phyloP scores from a whole-genome alignment of 2,797 vertebrate genomes.

The Sebastes iracundus region DNA sequence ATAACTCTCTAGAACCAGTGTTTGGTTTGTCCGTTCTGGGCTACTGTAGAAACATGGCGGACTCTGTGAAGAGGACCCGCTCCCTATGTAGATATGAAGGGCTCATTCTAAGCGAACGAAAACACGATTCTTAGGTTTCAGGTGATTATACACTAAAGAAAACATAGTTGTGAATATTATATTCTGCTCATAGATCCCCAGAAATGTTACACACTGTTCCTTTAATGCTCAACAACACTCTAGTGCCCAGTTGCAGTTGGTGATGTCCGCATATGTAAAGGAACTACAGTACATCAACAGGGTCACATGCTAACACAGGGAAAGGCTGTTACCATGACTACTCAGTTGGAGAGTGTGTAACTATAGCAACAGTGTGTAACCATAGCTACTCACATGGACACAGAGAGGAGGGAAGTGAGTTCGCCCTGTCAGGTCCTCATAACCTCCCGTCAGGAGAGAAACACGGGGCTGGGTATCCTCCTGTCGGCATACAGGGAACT shows the following conservation, averaged over 20 bases:
- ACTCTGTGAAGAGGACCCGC: too few species aligned
- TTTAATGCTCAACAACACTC: neutral
- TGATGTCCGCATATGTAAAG: neutral
- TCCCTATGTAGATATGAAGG: too few species aligned
- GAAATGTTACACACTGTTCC: neutral
- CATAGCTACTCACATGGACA: conserved; percentile 64
- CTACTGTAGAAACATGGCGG: too few species aligned
- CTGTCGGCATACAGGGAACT: conserved; percentile 21
- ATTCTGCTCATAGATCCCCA: too few species aligned
- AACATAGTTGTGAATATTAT: too few species aligned
- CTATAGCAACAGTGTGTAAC: conserved; percentile 29
- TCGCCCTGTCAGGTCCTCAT: conserved; percentile 70
- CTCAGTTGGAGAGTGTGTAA: neutral
- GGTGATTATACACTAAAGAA: too few species aligned
- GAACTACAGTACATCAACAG: neutral
- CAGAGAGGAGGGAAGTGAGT: conserved; percentile 54
- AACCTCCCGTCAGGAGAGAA: conserved; percentile 77
- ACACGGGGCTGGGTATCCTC: conserved; percentile 78
- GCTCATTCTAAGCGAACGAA: too few species aligned
- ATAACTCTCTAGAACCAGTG: too few species aligned
- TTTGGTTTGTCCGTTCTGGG: too few species aligned
- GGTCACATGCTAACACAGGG: neutral
- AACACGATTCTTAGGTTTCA: too few species aligned
- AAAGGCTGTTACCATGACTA: conserved; percentile 20
- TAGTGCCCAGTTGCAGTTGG: neutral